Evolutionary conservation across 1,140 invertebrate species (phyloP), one percentile per base, ranked within the genome.

Genomic region (Apis mellifera): DNA sequence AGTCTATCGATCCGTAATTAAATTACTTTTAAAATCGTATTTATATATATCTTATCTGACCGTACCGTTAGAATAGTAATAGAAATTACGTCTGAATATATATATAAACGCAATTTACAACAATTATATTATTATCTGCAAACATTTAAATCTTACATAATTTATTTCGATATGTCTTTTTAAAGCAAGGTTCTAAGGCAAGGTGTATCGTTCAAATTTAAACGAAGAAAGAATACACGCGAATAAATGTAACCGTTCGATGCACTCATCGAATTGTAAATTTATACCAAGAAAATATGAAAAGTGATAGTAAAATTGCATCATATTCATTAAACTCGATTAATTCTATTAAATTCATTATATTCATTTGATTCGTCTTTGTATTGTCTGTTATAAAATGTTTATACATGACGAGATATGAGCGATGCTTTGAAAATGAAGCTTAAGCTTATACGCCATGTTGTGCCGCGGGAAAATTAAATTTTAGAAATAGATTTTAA

Each of bases 71-170:
- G 50, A 19, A 26, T 12, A 62, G 26, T 82, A 76, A 82, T 82
- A 64, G 68, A 82, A 82, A 75, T 76, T 59, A 75, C 32, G 62
- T 15, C 48, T 26, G 23, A 80, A 57, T 68, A 54, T 26, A 57
- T 42, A 62, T 26, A 62, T 23, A 60, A 55, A 52, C 26, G 54
- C 57, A 76, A 85, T 85, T 86, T 78, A 74, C 76, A 74, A 15
- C 75, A 65, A 82, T 81, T 60, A 79, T 23, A 32, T 12, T 48
- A 55, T 79, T 54, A 64, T 21, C 59, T 17, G 21, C 48, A 50
- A 64, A 7, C 50, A 48, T 12, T 19, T 11, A 55, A 42, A 7
- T 17, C 19, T 9, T 13, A 70, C 52, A 11, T n/a, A 26, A 55
- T 60, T 72, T 52, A 32, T 9, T 32, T 21, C 17, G 26, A 7